Base-by-base conservation (phyloP, 2,113 vertebrate genomes). In the Sprattus sprattus region DNA sequence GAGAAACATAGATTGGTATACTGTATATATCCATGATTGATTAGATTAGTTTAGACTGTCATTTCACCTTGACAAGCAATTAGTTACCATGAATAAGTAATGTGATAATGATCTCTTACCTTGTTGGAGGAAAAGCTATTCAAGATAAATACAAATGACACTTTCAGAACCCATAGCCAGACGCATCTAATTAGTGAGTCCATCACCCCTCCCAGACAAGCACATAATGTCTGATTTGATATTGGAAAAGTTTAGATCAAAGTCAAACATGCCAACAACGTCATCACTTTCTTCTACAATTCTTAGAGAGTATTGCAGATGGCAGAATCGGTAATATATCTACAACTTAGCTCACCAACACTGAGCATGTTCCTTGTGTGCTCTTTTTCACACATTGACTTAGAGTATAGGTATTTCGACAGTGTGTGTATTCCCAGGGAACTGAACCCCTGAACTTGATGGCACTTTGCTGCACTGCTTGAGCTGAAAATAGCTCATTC, bases 61-160 rank as follows among this genome's bases (percentile, higher is more conserved):
- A 64, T 64, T 64, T 64, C 57, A 64, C 57, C 57, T 64, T 64
- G 57, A 64, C 57, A 64, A 64, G 57, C 57, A 25, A 25, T 64
- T n/a, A 64, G 57, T n/a, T n/a, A 64, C 6, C 57, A 64, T 22
- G 57, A 64, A 64, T 64, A n/a, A 25, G 20, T 64, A 64, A 64
- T 64, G 57, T 64, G 20, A 64, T 64, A 64, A 64, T n/a, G 20
- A 64, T 64, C 57, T 54, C 15, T 11, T 11, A 13, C 52, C 20
- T 8, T 64, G 57, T 25, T n/a, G 57, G 22, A 64, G 57, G 57
- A 64, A 64, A 64, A 64, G 20, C 20, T 25, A 1, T 25, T 25
- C 20, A n/a, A 64, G 22, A 64, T 64, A 64, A 64, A 64, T 25
- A 64, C 57, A 64, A 64, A 64, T 64, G 57, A 7, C 22, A n/a